Evolutionary conservation across 2,113 vertebrate species (phyloP), one percentile per base, ranked within the genome.

Genomic region (Amphilophus citrinellus): DNA sequence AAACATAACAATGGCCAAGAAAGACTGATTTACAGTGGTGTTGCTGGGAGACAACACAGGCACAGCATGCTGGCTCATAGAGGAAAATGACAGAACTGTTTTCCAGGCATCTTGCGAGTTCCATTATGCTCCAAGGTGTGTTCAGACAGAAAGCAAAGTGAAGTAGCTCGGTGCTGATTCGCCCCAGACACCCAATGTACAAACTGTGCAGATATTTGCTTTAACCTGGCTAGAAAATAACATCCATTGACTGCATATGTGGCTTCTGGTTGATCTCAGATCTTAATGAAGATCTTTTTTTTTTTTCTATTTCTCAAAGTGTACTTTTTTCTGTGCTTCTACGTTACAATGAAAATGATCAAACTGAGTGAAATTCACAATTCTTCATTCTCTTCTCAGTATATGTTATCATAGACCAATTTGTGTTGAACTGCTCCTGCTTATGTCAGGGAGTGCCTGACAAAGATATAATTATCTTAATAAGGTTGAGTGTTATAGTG

Each of bases 121-220:
- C 27, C 47, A 56, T 32, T 73, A 73, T 7, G 44, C 24, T 53
- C 66, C 10, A 2, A 73, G 17, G 66, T 53, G 24, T 73, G 24
- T 73, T 73, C 66, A 73, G 66, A 73, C 44, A 73, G 66, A 53
- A 73, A 32, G 66, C 44, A 73, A 73, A 53, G 66, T 20, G 44
- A 73, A 73, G 24, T 32, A 71, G 27, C 27, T 73, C 27, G 32
- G 27, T 35, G 68, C 27, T n/a, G 68, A 73, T 56, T 35, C 56
- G 47, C 27, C 53, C 27, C 68, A 73, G n/a, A 73, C 27, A 53
- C 66, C 24, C 47, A 73, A 24, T 2, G 18, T 56, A 56, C 68
- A 73, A 73, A 56, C 20, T 53, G 10, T 50, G 32, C 10, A 73
- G 47, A 73, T 47, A 73, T 73, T 56, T 35, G 47, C 47, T 14